Evolutionary conservation across 2,797 vertebrate genomes (phyloP).

Genomic region (Notolabrus celidotus): DNA sequence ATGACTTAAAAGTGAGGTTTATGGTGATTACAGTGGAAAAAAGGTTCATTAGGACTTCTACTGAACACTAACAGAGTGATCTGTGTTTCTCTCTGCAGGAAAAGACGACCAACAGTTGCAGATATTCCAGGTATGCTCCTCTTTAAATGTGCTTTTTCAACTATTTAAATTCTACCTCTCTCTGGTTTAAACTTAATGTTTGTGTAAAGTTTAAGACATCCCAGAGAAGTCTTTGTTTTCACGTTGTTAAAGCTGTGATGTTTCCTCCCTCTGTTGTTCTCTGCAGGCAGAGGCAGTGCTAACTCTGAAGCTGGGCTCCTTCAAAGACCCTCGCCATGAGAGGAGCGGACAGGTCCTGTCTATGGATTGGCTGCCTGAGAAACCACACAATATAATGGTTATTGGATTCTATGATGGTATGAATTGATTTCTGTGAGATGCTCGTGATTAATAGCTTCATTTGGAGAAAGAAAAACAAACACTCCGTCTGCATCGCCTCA

Average conservation of each 20-base stretch:
- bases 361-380: conserved; percentile 92
- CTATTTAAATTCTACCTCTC: background rate
- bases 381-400: conserved; percentile 92
- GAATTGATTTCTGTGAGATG: conserved; percentile 33
- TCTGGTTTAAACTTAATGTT: background rate
- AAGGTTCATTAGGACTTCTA: no score
- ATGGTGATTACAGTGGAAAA: no score
- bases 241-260: background rate
- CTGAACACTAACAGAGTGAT: no score
- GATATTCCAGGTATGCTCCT: conserved; percentile 65
- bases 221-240: no score
- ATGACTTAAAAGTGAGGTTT: no score
- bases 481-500: background rate
- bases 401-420: conserved; percentile 95
- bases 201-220: no score
- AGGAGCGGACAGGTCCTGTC: conserved; percentile 91
- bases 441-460: conserved; percentile 10
- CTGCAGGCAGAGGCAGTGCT: conserved; percentile 85
- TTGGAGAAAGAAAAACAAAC: conserved; percentile 22
- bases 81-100: conserved; percentile 45
- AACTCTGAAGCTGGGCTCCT: conserved; percentile 89
- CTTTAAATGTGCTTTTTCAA: no score
- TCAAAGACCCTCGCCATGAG: conserved; percentile 79
- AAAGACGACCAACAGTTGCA: background rate
- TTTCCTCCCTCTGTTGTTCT: background rate